A percentile compares a stretch with the other conserved stretches of the same genome.
Conservation (phyloP, 2,888 invertebrate genomes). For the Chromoteleia sp. region DNA sequence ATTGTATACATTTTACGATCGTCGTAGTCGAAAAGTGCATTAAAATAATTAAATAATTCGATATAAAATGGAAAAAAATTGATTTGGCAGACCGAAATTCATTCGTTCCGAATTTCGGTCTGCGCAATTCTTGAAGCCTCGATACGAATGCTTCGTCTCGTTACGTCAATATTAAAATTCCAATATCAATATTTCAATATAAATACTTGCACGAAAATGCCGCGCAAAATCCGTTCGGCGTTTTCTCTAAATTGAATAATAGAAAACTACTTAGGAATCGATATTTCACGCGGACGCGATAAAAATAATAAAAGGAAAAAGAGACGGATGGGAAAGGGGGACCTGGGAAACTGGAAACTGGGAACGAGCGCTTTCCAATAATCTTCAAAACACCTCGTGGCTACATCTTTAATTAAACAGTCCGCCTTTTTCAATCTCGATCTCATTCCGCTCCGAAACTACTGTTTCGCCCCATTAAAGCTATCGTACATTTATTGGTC, state of each 20-base stretch:
- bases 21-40: too few relatives aligned
- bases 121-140: too few relatives aligned
- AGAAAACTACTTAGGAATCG: constrained; percentile 54
- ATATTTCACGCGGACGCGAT: constrained; percentile 49
- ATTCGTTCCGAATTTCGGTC: too few relatives aligned
- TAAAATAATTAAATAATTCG: too few relatives aligned
- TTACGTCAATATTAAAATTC: constrained; percentile 43
- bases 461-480: constrained; percentile 63
- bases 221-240: constrained; percentile 11
- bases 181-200: constrained; percentile 31
- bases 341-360: not conserved
- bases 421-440: constrained; percentile 60
- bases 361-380: constrained; percentile 42
- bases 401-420: constrained; percentile 64
- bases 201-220: constrained; percentile 32
- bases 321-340: not conserved
- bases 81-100: too few relatives aligned
- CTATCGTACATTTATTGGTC: constrained; percentile 62
- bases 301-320: constrained; percentile 46
- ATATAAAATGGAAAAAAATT: too few relatives aligned
- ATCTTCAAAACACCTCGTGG: constrained; percentile 55
- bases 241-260: constrained; percentile 52
- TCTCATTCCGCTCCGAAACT: constrained; percentile 57
- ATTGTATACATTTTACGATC: too few relatives aligned
- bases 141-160: constrained; percentile 4